phyloP scores from a whole-genome alignment of 2,888 invertebrate species.

The Anaspis maculata region DNA sequence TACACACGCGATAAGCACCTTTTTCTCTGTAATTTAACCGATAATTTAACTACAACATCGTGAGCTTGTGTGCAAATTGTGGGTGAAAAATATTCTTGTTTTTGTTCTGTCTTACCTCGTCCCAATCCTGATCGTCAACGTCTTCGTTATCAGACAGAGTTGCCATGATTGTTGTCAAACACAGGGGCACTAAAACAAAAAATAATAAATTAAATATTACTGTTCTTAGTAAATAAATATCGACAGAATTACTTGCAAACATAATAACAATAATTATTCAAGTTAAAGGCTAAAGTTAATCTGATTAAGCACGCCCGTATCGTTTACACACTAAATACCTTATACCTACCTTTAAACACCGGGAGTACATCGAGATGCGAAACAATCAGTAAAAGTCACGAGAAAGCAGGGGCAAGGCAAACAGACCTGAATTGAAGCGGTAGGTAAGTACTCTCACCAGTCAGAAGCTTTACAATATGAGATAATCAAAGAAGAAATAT shows the following conservation, averaged over 20 bases:
- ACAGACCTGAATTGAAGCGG: conserved; percentile 9
- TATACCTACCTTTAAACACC: too few species aligned
- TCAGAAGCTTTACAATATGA: too few species aligned
- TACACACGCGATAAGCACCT: too few species aligned
- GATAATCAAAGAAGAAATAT: too few species aligned
- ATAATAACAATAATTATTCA: conserved; percentile 2
- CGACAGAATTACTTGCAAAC: conserved; percentile 7
- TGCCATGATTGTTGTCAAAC: conserved; percentile 20
- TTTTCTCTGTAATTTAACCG: too few species aligned
- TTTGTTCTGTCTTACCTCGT: conserved; percentile 26
- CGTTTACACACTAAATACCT: conserved; percentile 7
- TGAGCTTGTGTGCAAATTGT: too few species aligned
- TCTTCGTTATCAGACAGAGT: conserved; percentile 20
- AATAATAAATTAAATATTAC: conserved; percentile 3
- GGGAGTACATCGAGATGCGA: too few species aligned
- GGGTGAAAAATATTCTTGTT: too few species aligned
- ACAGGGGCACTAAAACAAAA: conserved; percentile 20
- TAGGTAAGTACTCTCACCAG: conserved; percentile 10
- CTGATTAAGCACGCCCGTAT: conserved; percentile 8
- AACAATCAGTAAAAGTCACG: conserved; percentile 14
- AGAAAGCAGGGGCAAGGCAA: conserved; percentile 13
- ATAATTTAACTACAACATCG: too few species aligned
- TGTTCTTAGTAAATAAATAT: too few species aligned
- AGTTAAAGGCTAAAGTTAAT: too few species aligned
- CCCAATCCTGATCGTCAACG: conserved; percentile 22